Base-by-base conservation (phyloP, 2,888 invertebrate genomes). In the Proisotoma minuta region DNA sequence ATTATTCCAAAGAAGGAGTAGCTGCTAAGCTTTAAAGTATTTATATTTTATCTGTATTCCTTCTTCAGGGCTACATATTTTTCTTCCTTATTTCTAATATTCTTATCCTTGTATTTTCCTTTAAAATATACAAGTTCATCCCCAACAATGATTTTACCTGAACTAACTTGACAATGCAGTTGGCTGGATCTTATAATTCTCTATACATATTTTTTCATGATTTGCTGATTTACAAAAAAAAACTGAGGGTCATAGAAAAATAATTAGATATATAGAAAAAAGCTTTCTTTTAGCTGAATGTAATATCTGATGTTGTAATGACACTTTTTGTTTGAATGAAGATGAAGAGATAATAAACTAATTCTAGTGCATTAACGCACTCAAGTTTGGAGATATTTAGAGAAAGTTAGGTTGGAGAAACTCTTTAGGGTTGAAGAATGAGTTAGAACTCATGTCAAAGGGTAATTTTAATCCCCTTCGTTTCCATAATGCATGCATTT, bases 401-500 rank as follows among this genome's bases (percentile, higher is more conserved):
- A n/a, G 49, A 47, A 47, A 49, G 49, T 23, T 24, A 34, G 34
- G 8, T 15, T 49, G 12, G 22, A 49, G 49, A 24, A 24, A 49
- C 12, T 49, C 23, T 49, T 23, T 3, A 49, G 49, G 12, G 8
- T 24, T 5, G 12, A 4, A 49, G 49, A 12, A 22, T 24, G 26
- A 47, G n/a, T 18, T 47, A 20, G 23, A 23, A 24, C 22, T 49
- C 23, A 49, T 49, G 49, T 49, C 49, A 24, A 49, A 49, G 49
- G 49, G 49, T 23, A 49, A 23, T 49, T 49, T 23, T 49, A 49
- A 49, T 49, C 49, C 49, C 49, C 49, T 49, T 49, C 22, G 22
- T 49, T 49, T 49, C 23, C 26, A 43, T 43, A 43, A 43, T 43
- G 20, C 20, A 43, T 43, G 43, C 43, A 43, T 43, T 43, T 43